Base-by-base conservation (phyloP, 2,797 vertebrate species). In the Sebastes ruberrimus region DNA sequence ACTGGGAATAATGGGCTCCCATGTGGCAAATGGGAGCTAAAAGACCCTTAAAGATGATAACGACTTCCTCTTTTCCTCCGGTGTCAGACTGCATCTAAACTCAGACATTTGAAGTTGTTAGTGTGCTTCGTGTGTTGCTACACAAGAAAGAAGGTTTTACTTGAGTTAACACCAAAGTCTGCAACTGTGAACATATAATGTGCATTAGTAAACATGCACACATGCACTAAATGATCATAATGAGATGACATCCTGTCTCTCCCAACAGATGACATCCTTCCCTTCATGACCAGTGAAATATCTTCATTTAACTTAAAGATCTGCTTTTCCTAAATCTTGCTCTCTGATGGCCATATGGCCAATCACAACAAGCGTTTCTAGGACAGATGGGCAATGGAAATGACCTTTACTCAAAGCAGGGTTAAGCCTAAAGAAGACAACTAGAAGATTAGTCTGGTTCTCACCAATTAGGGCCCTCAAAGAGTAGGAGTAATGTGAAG, bases 301-400 rank as follows among this genome's bases (percentile, higher is more conserved):
- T 59, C 60, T 77, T 78, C 61, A 30, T 69, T 88, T 33, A 78
- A 56, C 78, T 86, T 63, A 75, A 84, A 76, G 67, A 70, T 86
- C 60, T 55, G 64, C 62, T 81, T 81, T 56, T 86, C 74, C 69
- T 72, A 82, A 85, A 78, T 69, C 71, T 55, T 8, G 13, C 67
- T 74, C 46, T 70, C 63, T 74, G 3, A 20, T 13, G 46, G 83
- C 42, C 92, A 93, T 92, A 91, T 91, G 87, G 86, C 80, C 87
- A 92, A 91, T 92, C 80, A 86, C 62, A 78, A 49, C 14, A 2
- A 75, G 78, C 5, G 16, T 81, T 85, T 87, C 80, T 78, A 68
- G 64, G 57, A 83, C 92, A 92, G 92, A 91, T 94, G 91, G 86
- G 74, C 84, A 92, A 84, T 82, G 74, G 74, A 6, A 33, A 75